These are phyloP conservation scores for Pempheris klunzingeri DNA, from an alignment of 2,797 vertebrate genomes.

Conservation along the genomic window DNA sequence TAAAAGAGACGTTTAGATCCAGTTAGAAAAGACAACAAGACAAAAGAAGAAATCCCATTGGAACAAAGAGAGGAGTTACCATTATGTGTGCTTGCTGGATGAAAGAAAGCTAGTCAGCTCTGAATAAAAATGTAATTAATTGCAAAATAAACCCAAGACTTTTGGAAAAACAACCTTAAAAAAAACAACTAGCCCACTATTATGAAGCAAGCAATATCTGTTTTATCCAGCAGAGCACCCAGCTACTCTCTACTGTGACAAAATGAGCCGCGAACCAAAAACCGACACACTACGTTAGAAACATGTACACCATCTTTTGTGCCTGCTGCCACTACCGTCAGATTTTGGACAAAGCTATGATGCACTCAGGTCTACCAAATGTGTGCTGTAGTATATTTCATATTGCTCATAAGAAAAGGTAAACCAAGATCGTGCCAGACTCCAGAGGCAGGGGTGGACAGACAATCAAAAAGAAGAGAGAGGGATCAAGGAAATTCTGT, in stretches of 20 bases:
- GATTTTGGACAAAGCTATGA: constrained; percentile 15
- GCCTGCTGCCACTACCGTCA: neutral
- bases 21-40: neutral
- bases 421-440: constrained; percentile 8
- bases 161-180: neutral
- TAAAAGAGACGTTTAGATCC: neutral
- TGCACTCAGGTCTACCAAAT: constrained; percentile 30
- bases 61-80: neutral
- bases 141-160: neutral
- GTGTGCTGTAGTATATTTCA: constrained; percentile 14
- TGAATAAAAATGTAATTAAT: constrained; percentile 16
- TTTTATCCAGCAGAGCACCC: neutral
- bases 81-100: neutral
- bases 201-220: neutral
- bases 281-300: neutral
- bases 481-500: constrained; percentile 6
- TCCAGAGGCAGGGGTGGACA: constrained; percentile 30
- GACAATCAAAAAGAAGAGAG: constrained; percentile 29
- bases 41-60: neutral
- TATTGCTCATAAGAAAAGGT: constrained; percentile 10
- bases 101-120: neutral
- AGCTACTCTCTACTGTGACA: constrained; percentile 7
- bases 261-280: constrained; percentile 3
- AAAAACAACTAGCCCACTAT: neutral
- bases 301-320: neutral